Conservation (phyloP, 2,113 vertebrate species). For the Microtus oregoni region DNA sequence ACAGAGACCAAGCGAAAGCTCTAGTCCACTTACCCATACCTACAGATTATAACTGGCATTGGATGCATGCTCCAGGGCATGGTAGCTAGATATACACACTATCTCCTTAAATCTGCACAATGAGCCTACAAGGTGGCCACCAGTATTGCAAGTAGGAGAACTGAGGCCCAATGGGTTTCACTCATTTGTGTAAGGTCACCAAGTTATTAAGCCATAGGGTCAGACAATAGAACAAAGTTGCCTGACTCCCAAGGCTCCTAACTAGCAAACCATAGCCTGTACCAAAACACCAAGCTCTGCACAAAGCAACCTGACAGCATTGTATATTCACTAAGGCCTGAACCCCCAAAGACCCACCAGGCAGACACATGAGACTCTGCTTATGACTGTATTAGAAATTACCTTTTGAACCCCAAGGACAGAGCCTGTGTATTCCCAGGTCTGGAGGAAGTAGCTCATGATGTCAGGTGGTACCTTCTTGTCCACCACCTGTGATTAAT, state of each 20-base stretch:
- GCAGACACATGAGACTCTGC: not conserved
- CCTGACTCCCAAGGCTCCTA: not conserved
- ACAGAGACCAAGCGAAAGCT: not conserved
- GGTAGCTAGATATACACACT: not conserved
- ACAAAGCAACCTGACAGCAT: not conserved
- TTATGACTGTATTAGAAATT: not conserved
- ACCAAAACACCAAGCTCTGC: not conserved
- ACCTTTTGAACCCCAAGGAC: not conserved
- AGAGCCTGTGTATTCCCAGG: not conserved
- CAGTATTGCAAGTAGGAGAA: not conserved
- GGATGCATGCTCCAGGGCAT: not conserved
- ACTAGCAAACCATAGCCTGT: not conserved
- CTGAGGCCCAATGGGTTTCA: not conserved
- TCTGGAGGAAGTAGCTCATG: not conserved
- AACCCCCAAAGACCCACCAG: not conserved
- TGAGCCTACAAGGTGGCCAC: not conserved
- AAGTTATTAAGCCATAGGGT: not conserved
- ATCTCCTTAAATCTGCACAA: not conserved
- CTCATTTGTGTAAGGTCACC: not conserved
- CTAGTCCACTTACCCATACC: too few species aligned
- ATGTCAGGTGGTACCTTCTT: not conserved
- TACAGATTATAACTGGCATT: not conserved
- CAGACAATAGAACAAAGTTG: accelerated
- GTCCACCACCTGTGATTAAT: not conserved
- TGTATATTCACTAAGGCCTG: not conserved